Percentiles rank a stretch among this genome's conserved stretches.
Evolutionary conservation across 2,113 vertebrate genomes (phyloP).

Genomic region (Pangasianodon hypophthalmus): DNA sequence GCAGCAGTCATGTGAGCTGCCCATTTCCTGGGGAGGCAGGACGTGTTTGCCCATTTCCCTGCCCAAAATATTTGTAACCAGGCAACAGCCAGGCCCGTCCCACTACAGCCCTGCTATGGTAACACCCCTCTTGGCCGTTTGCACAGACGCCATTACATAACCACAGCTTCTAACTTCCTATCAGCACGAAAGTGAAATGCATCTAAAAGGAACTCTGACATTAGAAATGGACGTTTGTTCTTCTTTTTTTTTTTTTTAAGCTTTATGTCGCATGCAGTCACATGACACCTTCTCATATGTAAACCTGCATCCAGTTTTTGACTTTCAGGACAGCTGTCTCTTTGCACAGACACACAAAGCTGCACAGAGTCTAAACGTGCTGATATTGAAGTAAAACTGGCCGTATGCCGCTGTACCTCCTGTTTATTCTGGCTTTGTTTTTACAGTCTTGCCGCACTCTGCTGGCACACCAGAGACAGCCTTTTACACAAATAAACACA

Average conservation of each 20-base stretch:
- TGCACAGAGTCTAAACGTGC: constrained; percentile 1
- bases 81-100: constrained; percentile 74
- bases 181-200: constrained; percentile 61
- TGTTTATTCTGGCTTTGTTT: constrained; percentile 44
- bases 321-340: not conserved
- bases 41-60: constrained; percentile 72
- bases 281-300: not conserved
- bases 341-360: constrained; percentile 12
- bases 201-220: constrained; percentile 27
- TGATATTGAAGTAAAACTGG: constrained; percentile 33
- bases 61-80: constrained; percentile 80
- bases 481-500: constrained; percentile 58
- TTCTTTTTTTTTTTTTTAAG: not conserved
- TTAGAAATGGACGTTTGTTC: not conserved
- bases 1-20: constrained; percentile 67
- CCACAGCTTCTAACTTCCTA: constrained; percentile 56
- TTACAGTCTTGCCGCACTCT: constrained; percentile 48
- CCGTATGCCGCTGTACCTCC: constrained; percentile 44
- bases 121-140: constrained; percentile 71
- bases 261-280: not conserved
- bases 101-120: constrained; percentile 66
- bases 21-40: constrained; percentile 72
- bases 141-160: constrained; percentile 71
- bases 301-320: constrained; percentile 4
- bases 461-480: constrained; percentile 50